Conservation (phyloP, 2,113 vertebrate genomes). For the Scalopus aquaticus region DNA sequence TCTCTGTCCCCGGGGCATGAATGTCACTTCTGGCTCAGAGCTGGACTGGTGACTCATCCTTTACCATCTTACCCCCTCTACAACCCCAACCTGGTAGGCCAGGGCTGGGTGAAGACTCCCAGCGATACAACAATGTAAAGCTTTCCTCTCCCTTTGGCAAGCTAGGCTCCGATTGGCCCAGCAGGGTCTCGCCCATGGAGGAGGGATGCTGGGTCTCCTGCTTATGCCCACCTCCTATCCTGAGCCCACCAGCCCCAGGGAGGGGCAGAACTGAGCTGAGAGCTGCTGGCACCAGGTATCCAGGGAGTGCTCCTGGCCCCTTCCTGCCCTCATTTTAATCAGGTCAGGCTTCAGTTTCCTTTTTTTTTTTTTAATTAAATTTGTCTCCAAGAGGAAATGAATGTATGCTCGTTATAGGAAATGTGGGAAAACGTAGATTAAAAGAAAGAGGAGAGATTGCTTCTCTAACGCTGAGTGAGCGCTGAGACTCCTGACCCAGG, state of each 20-base stretch:
- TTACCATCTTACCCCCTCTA: too few species aligned
- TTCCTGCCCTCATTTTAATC: not conserved
- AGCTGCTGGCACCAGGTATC: not conserved
- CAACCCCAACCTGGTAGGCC: not conserved
- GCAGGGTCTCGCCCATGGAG: not conserved
- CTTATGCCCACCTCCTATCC: accelerated
- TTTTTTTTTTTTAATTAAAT: not conserved
- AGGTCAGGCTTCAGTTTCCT: too few species aligned
- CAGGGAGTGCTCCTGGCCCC: not conserved
- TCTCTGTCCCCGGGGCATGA: not conserved
- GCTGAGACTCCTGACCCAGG: not conserved
- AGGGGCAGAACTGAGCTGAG: not conserved
- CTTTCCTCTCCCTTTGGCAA: not conserved
- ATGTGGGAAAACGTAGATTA: not conserved
- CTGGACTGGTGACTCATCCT: not conserved
- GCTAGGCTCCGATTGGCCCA: not conserved
- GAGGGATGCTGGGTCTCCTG: not conserved
- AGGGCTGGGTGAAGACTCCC: not conserved
- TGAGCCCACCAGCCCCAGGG: not conserved
- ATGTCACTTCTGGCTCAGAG: not conserved
- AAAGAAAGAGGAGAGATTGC: not conserved
- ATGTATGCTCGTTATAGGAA: not conserved
- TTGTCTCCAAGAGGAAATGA: not conserved
- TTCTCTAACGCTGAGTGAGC: not conserved
- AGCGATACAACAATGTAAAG: not conserved